Evolutionary conservation across 2,888 invertebrate genomes (phyloP).

Genomic region (Lingula anatina): DNA sequence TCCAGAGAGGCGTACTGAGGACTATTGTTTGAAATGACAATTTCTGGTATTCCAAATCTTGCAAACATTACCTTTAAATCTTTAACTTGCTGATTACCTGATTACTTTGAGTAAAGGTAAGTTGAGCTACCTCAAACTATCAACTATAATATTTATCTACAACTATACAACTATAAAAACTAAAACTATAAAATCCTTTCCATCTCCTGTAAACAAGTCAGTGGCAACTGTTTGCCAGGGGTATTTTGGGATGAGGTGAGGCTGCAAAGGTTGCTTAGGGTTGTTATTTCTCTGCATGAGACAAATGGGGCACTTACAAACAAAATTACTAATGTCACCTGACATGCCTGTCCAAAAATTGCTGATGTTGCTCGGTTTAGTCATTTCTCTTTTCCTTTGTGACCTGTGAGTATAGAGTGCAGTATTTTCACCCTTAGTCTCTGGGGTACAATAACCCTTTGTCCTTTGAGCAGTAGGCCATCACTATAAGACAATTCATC

Average conservation of each 20-base stretch:
- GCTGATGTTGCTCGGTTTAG: constrained; percentile 3
- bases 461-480: too few species aligned
- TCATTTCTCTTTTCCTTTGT: too few species aligned
- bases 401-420: too few species aligned
- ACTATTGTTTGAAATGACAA: too few species aligned
- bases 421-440: too few species aligned
- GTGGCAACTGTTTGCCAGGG: constrained; percentile 15
- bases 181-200: too few species aligned
- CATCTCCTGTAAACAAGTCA: constrained; percentile 12
- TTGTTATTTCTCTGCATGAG: too few species aligned
- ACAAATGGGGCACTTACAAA: constrained; percentile 7
- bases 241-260: constrained; percentile 10
- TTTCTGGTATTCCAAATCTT: constrained; percentile 13
- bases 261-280: constrained; percentile 9
- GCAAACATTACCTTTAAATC: constrained; percentile 11
- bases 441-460: too few species aligned
- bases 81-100: constrained; percentile 11
- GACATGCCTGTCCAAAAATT: constrained; percentile 6
- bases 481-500: constrained; percentile 4
- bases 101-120: constrained; percentile 7
- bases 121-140: constrained; percentile 12
- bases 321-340: constrained; percentile 1
- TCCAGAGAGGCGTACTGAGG: constrained; percentile 6
- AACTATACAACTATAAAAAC: too few species aligned
- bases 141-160: constrained; percentile 12